These are phyloP conservation scores for Escarpia spicata DNA, from an alignment of 2,888 invertebrate genomes.

Conservation along the genomic window DNA sequence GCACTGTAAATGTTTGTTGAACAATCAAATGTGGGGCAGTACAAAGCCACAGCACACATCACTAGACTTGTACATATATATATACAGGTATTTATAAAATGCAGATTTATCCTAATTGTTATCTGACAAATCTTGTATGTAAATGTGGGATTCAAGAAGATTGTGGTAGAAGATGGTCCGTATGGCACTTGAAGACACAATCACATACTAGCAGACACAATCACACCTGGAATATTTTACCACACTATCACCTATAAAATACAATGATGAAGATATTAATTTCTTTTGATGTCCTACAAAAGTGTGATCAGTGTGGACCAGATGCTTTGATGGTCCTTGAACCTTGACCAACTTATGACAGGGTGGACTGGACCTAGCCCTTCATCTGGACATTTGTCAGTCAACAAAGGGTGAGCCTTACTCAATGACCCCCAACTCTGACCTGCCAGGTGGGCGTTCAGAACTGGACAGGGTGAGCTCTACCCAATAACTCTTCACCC, in stretches of 20 bases:
- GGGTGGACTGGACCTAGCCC: background rate
- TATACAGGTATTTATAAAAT: background rate
- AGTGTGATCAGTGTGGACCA: background rate
- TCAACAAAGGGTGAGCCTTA: background rate
- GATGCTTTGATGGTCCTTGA: background rate
- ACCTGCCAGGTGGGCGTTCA: background rate
- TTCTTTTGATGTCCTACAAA: background rate
- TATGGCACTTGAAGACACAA: background rate
- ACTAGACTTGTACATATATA: background rate
- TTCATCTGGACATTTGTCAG: background rate
- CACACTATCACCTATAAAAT: background rate
- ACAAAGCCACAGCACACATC: background rate
- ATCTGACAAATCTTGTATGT: no score
- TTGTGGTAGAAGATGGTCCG: background rate
- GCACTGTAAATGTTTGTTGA: background rate
- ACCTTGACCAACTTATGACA: background rate
- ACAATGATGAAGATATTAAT: background rate
- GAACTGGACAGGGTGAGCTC: background rate
- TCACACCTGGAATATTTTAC: background rate
- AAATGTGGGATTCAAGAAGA: no score
- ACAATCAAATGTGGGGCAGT: background rate
- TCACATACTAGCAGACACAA: background rate
- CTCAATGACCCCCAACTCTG: background rate
- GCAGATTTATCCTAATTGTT: background rate
- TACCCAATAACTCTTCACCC: background rate